These are phyloP conservation scores for Caenorhabditis parvicauda DNA, from an alignment of 2,888 invertebrate genomes.

Conservation along the genomic window DNA sequence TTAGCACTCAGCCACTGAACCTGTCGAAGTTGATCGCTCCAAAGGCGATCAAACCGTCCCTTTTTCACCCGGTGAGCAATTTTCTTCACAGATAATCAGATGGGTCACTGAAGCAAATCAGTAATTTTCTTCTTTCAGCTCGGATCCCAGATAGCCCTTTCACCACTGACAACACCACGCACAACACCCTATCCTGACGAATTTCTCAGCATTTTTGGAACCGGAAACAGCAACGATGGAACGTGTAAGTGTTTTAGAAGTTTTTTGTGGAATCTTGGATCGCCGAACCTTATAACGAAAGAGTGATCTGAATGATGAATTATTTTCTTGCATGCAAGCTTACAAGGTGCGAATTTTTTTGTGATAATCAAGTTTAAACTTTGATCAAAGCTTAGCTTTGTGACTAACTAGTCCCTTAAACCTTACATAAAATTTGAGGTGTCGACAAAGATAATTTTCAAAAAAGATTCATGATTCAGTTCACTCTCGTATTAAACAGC, in stretches of 20 bases:
- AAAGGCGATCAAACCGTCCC: constrained; percentile 38
- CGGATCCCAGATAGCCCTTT: constrained; percentile 25
- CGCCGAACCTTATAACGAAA: too few species aligned
- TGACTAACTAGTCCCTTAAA: too few species aligned
- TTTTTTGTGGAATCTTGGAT: too few species aligned
- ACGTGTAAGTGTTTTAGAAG: constrained; percentile 8
- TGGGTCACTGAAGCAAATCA: constrained; percentile 4
- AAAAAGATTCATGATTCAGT: background rate
- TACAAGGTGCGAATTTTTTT: too few species aligned
- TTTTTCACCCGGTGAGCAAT: background rate
- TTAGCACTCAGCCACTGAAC: background rate
- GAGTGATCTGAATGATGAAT: too few species aligned
- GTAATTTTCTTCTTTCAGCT: constrained; percentile 32
- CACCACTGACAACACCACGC: constrained; percentile 43
- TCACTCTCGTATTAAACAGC: background rate
- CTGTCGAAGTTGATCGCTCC: constrained; percentile 35
- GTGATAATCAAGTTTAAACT: too few species aligned
- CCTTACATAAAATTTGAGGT: too few species aligned
- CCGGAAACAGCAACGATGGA: constrained; percentile 29
- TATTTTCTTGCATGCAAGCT: too few species aligned
- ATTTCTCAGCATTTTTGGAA: constrained; percentile 15
- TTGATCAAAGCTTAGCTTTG: too few species aligned
- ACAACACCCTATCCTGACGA: constrained; percentile 29
- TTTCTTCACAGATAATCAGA: background rate
- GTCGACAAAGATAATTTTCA: too few species aligned